phyloP scores from a whole-genome alignment of 2,113 vertebrate species.

The Gallinago undulata region DNA sequence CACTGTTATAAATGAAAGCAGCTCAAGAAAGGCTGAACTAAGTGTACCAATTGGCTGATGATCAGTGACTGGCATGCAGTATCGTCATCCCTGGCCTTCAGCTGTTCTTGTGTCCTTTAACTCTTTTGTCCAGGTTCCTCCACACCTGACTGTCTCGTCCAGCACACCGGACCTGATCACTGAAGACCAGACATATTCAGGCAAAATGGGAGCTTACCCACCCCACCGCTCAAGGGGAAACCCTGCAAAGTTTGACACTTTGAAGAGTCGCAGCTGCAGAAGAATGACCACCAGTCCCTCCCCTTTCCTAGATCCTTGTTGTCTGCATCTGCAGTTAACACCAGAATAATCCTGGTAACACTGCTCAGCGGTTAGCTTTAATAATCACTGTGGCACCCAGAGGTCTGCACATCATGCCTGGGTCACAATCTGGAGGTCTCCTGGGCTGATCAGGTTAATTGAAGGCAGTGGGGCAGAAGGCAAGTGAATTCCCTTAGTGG shows the following conservation, averaged over 20 bases:
- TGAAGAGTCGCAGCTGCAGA: not conserved
- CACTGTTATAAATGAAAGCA: not conserved
- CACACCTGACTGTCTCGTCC: not conserved
- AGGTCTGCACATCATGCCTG: not conserved
- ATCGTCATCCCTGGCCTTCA: not conserved
- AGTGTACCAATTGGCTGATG: not conserved
- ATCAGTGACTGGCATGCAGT: not conserved
- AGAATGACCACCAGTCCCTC: accelerated
- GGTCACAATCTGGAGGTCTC: not conserved
- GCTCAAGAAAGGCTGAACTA: not conserved
- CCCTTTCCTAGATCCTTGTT: not conserved
- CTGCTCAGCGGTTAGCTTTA: accelerated
- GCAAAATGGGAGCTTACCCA: not conserved
- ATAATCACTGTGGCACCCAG: not conserved
- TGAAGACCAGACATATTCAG: not conserved
- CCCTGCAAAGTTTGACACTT: not conserved
- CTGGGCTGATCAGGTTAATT: not conserved
- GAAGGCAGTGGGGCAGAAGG: not conserved
- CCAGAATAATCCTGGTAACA: not conserved
- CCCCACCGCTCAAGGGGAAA: not conserved
- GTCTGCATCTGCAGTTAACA: not conserved
- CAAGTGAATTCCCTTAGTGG: not conserved
- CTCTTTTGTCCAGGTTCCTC: not conserved
- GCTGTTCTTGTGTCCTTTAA: not conserved
- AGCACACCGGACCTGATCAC: not conserved